phyloP scores from a whole-genome alignment of 2,797 vertebrate genomes.

The Alectoris magna region DNA sequence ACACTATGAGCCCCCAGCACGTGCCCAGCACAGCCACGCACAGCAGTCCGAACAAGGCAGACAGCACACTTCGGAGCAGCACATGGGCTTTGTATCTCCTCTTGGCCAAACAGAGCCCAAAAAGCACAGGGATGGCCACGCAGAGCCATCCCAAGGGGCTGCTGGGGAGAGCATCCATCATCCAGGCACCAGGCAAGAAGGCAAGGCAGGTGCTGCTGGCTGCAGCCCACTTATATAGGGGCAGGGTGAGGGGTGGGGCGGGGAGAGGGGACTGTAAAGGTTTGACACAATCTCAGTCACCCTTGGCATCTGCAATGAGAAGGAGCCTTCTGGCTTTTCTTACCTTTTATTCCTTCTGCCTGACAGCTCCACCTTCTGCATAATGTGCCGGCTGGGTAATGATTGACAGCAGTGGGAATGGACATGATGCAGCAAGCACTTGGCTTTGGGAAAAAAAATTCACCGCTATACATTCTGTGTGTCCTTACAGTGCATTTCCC shows the following conservation, averaged over 20 bases:
- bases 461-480: not conserved
- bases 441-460: not conserved
- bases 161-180: slow-evolving; percentile 23
- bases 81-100: not conserved
- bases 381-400: slow-evolving; percentile 66
- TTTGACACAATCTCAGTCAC: slow-evolving; percentile 57
- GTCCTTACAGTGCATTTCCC: not conserved
- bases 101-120: slow-evolving; percentile 36
- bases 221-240: slow-evolving; percentile 63
- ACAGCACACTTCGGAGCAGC: slow-evolving; percentile 39
- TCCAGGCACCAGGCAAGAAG: not conserved
- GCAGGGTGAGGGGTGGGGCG: slow-evolving; percentile 61
- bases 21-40: slow-evolving; percentile 11
- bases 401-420: slow-evolving; percentile 69
- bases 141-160: slow-evolving; percentile 42
- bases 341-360: slow-evolving; percentile 45
- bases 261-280: slow-evolving; percentile 11
- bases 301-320: slow-evolving; percentile 47
- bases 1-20: slow-evolving; percentile 42
- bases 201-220: slow-evolving; percentile 18
- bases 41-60: slow-evolving; percentile 31
- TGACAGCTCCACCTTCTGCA: slow-evolving; percentile 72
- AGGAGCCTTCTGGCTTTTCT: slow-evolving; percentile 24
- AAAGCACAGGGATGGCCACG: not conserved
- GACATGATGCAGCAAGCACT: not conserved